A percentile compares a stretch with the other conserved stretches of the same genome.
These are phyloP conservation scores for Plotosus lineatus DNA, from an alignment of 2,113 vertebrate species.

Conservation along the genomic window DNA sequence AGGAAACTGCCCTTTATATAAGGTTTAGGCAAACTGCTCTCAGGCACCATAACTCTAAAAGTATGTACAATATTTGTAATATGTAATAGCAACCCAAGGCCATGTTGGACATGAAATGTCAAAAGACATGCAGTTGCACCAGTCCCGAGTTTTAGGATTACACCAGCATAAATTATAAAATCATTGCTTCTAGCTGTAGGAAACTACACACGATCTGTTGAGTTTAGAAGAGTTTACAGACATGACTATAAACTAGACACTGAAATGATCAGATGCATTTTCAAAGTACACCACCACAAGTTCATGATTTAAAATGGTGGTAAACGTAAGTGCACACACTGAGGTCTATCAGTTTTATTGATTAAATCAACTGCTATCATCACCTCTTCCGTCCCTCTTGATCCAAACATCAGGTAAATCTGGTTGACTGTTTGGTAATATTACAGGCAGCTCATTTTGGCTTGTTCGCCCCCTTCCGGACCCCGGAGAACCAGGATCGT, in stretches of 20 bases:
- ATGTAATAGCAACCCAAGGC: conserved; percentile 26
- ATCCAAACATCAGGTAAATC: conserved; percentile 96
- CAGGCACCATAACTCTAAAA: conserved; percentile 31
- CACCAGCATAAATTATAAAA: not conserved
- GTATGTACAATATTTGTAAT: conserved; percentile 10
- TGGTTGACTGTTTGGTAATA: conserved; percentile 94
- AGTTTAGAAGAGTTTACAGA: conserved; percentile 32
- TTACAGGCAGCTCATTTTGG: conserved; percentile 78
- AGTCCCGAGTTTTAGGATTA: not conserved
- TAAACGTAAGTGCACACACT: not conserved
- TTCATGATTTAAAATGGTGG: conserved; percentile 24
- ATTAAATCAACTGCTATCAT: conserved; percentile 77
- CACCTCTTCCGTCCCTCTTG: conserved; percentile 83
- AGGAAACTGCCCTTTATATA: not conserved
- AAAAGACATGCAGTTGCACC: conserved; percentile 14
- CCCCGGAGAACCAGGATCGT: conserved; percentile 72
- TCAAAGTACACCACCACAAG: conserved; percentile 10
- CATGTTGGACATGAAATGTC: not conserved
- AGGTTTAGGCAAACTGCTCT: not conserved
- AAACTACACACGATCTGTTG: not conserved
- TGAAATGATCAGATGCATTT: not conserved
- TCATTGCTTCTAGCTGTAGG: not conserved
- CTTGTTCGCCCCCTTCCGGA: conserved; percentile 76
- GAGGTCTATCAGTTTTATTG: conserved; percentile 19
- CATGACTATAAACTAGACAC: not conserved